Evolutionary conservation across 2,888 invertebrate genomes (phyloP), one percentile per base, ranked within the genome.

Genomic region (Drosophila leonis): DNA sequence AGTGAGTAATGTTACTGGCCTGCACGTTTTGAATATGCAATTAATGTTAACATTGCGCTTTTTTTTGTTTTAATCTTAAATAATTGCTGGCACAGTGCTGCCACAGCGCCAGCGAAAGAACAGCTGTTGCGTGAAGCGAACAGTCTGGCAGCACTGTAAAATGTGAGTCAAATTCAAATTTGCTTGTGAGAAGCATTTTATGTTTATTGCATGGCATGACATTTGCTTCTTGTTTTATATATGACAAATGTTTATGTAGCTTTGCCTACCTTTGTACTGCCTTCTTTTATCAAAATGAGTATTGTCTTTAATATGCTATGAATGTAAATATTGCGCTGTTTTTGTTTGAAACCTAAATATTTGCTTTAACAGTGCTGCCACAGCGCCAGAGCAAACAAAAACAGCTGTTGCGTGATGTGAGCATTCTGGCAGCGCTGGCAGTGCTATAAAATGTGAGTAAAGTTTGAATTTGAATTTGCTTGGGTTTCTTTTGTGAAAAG

Each of bases 171-270:
- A n/a, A n/a, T n/a, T n/a, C n/a, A n/a, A n/a, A n/a, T n/a, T n/a
- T n/a, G n/a, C 13, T 18, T 49, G 29, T 29, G 48, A 49, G 29
- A 78, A 78, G 79, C 76, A 33, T 70, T 77, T 78, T 78, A 68
- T n/a, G n/a, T n/a, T n/a, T 76, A 68, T 65, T 48, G 71, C 65
- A 66, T 56, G 63, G 48, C 41, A 41, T 74, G 61, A 54, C 60
- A 37, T 37, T 37, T n/a, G n/a, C n/a, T 24, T 15, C 10, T 31
- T n/a, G n/a, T n/a, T n/a, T n/a, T n/a, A n/a, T n/a, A n/a, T n/a
- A n/a, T n/a, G n/a, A n/a, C n/a, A n/a, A n/a, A n/a, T n/a, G n/a
- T n/a, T n/a, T n/a, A n/a, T n/a, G n/a, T n/a, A n/a, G n/a, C n/a
- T n/a, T n/a, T n/a, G n/a, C n/a, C n/a, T n/a, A n/a, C n/a, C n/a